Evolutionary conservation across 2,113 vertebrate genomes (phyloP).

Genomic region (Pelecanus crispus): DNA sequence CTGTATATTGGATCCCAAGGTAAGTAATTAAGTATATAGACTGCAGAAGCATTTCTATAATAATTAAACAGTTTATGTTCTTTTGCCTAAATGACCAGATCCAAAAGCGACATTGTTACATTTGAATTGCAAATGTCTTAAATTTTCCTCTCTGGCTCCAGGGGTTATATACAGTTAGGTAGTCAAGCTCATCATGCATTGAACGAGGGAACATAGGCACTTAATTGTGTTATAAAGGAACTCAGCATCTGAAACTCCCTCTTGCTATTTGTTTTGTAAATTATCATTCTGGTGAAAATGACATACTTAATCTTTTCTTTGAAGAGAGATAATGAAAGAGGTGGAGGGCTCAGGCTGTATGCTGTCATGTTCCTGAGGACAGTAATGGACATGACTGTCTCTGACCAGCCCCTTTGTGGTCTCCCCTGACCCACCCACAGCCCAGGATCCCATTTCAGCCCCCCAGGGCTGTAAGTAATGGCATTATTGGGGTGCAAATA

Average conservation of each 20-base stretch:
- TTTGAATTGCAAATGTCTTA: neutral
- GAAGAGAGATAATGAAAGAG: neutral
- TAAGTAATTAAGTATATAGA: neutral
- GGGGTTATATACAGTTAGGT: neutral
- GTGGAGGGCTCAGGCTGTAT: neutral
- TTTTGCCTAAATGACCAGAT: neutral
- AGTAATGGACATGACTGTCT: neutral
- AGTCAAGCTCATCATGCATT: neutral
- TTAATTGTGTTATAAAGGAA: neutral
- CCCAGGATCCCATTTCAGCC: neutral
- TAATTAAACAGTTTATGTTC: neutral
- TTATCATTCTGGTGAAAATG: neutral
- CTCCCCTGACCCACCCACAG: neutral
- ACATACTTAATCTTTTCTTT: neutral
- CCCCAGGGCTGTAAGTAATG: neutral
- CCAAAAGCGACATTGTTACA: neutral
- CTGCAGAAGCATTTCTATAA: neutral
- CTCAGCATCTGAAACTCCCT: fast-evolving
- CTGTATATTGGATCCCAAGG: neutral
- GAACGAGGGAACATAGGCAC: neutral
- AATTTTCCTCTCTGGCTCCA: neutral
- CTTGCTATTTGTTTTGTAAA: neutral
- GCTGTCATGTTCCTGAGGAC: neutral
- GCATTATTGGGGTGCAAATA: neutral
- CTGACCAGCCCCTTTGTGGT: neutral